These are phyloP conservation scores for Zapus hudsonius DNA, from an alignment of 2,113 vertebrate genomes.

Conservation along the genomic window DNA sequence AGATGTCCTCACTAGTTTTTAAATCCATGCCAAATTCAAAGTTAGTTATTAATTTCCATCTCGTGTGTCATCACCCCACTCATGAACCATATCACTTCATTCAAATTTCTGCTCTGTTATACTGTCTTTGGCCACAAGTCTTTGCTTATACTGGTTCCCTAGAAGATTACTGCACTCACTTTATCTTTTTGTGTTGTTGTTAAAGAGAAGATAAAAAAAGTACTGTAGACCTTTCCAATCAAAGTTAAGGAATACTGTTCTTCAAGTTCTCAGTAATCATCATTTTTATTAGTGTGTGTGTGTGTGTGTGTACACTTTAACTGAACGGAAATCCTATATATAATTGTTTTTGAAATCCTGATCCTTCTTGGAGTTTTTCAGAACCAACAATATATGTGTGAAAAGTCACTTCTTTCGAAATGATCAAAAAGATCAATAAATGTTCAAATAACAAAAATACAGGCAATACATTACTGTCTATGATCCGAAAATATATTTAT, in stretches of 20 bases:
- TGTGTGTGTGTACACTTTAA: conserved; percentile 19
- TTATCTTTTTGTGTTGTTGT: background rate
- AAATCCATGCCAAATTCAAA: background rate
- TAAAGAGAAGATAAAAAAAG: background rate
- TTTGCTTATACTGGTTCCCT: background rate
- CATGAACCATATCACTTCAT: background rate
- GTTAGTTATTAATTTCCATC: background rate
- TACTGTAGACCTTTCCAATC: background rate
- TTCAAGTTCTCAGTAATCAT: background rate
- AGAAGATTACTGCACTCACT: background rate
- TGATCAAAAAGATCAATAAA: background rate
- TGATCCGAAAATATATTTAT: background rate
- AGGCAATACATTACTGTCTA: background rate
- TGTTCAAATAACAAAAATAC: background rate
- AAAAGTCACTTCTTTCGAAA: background rate
- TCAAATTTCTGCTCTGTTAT: no score
- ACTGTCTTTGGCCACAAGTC: background rate
- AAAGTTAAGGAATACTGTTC: background rate
- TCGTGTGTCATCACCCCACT: background rate
- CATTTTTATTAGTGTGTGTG: no score
- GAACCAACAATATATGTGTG: background rate
- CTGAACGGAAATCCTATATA: background rate
- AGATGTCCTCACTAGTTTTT: background rate
- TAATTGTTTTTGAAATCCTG: background rate
- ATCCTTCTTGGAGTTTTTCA: background rate